Conservation (phyloP, 2,797 vertebrate genomes). For the Clarias laeviceps region DNA sequence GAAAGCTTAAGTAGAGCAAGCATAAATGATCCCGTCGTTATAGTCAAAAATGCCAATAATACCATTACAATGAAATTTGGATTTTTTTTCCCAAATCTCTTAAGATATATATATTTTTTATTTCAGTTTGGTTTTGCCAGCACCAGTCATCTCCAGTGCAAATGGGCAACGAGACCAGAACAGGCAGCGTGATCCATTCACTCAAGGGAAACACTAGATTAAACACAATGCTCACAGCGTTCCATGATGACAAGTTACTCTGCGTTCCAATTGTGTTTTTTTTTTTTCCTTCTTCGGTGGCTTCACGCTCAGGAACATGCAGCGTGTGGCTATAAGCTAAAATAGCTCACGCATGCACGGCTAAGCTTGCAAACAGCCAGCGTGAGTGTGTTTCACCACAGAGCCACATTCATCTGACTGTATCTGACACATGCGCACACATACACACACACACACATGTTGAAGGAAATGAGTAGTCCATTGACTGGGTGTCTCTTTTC, state of each 20-base stretch:
- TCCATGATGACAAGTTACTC: slow-evolving; percentile 33
- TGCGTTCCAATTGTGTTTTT: slow-evolving; percentile 39
- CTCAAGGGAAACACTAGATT: slow-evolving; percentile 35
- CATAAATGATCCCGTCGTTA: slow-evolving; percentile 42
- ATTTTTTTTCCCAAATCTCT: slow-evolving; percentile 32
- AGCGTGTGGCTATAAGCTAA: slow-evolving; percentile 65
- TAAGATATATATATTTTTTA: not conserved
- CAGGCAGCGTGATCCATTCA: slow-evolving; percentile 12
- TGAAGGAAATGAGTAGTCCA: slow-evolving; percentile 71
- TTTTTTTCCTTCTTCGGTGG: not conserved
- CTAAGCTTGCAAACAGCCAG: slow-evolving; percentile 70
- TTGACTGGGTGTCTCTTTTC: slow-evolving; percentile 71
- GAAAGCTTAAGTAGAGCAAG: slow-evolving; percentile 56
- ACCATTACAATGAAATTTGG: slow-evolving; percentile 43
- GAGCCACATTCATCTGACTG: slow-evolving; percentile 71
- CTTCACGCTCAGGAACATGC: slow-evolving; percentile 32
- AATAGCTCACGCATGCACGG: slow-evolving; percentile 72
- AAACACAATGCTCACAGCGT: slow-evolving; percentile 37
- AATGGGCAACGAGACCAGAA: slow-evolving; percentile 28
- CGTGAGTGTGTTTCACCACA: slow-evolving; percentile 68
- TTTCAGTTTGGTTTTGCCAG: not conserved
- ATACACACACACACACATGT: slow-evolving; percentile 57
- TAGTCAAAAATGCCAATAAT: slow-evolving; percentile 62
- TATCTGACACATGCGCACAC: slow-evolving; percentile 46
- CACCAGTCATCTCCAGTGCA: slow-evolving; percentile 26